Conservation (phyloP, 2,113 vertebrate species). For the Lophochroa leadbeateri region DNA sequence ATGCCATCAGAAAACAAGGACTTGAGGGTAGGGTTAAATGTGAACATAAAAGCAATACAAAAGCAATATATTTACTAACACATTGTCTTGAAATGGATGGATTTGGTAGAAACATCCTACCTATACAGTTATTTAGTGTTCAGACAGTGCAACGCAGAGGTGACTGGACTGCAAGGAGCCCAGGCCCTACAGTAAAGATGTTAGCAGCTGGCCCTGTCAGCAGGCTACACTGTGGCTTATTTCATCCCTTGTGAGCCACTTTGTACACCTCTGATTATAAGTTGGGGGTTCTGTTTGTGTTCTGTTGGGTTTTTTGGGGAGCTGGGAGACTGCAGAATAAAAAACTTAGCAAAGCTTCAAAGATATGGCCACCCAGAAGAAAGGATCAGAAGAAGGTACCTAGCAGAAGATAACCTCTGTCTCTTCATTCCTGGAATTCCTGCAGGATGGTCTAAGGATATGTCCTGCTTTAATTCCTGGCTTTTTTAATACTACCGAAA, state of each 20-base stretch:
- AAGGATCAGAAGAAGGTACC: background rate
- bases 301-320: background rate
- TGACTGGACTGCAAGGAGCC: background rate
- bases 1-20: background rate
- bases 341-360: background rate
- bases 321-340: background rate
- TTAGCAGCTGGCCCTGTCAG: background rate
- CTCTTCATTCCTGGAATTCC: background rate
- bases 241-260: background rate
- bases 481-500: background rate
- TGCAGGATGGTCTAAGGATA: background rate
- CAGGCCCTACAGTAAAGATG: background rate
- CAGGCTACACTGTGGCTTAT: background rate
- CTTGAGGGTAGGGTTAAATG: background rate
- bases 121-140: background rate
- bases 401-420: background rate
- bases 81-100: background rate
- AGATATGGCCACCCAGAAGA: background rate
- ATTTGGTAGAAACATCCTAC: background rate
- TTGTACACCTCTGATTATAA: background rate
- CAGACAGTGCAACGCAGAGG: background rate
- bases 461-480: background rate
- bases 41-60: background rate
- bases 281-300: background rate
- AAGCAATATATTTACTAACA: background rate